Base-by-base conservation (phyloP, 2,113 vertebrate species). In the Nothocercus julius region DNA sequence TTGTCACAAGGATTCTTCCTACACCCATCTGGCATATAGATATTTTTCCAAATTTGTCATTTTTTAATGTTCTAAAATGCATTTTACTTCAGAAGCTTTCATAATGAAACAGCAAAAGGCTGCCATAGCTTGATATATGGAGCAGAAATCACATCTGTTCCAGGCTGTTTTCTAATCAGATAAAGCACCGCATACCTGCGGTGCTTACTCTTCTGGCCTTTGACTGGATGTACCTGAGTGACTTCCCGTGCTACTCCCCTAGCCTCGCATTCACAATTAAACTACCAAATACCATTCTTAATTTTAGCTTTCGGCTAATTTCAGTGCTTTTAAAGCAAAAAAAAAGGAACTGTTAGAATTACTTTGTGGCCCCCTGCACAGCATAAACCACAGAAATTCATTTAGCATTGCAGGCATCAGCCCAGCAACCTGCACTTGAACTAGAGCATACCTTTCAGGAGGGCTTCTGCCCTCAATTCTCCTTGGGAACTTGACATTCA, bases 11-110 rank as follows among this genome's bases (percentile, higher is more conserved):
- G 89, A 97, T 96, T 94, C 97, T 97, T 97, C 96, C 97, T 97
- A 97, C 96, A 97, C 96, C 97, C 97, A 97, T 97, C 96, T 97
- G 97, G 96, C 89, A 97, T 97, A 95, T 92, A 97, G 96, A 97
- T 97, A 95, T 95, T 97, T 97, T 97, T 96, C 96, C 96, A 97
- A 96, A 97, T 97, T 96, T 97, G 96, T 97, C 87, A 80, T 96
- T 96, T 97, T 97, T 97, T 96, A 96, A 30, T 96, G 95, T 97
- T 97, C 96, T 86, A 96, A 96, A 97, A 92, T 92, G 95, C 94
- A 96, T 96, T 97, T 96, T 95, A 96, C 90, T 97, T 96, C 88
- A 96, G 92, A 94, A 95, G 75, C 84, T 97, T 97, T 95, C 91
- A 94, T 96, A 96, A 96, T 97, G 96, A 97, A 97, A 95, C 91